Percentiles rank a stretch among this genome's conserved stretches.
These are phyloP conservation scores for Antechinus flavipes DNA, from an alignment of 2,113 vertebrate species.

Conservation along the genomic window DNA sequence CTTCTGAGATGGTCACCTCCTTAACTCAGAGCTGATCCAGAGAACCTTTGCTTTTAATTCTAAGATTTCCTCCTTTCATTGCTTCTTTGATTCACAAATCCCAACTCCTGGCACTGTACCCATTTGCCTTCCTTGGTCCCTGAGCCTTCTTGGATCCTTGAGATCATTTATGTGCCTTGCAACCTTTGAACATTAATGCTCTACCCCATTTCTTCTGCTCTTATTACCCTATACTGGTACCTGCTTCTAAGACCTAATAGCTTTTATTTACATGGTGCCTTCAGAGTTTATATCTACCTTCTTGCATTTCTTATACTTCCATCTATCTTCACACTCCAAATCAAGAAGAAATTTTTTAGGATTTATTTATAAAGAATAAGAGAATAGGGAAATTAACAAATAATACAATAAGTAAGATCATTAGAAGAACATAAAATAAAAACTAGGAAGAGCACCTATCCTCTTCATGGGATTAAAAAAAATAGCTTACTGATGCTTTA, in stretches of 20 bases:
- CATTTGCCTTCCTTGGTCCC: background rate
- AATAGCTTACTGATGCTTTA: background rate
- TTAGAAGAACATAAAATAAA: background rate
- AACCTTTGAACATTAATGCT: background rate
- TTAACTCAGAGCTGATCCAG: background rate
- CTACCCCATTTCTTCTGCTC: background rate
- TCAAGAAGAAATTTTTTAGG: background rate
- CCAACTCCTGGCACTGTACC: background rate
- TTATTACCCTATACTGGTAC: background rate
- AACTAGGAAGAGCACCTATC: background rate
- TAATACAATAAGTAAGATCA: background rate
- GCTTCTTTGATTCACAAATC: background rate
- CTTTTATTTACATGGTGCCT: background rate
- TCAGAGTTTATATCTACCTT: background rate
- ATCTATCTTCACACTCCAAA: background rate
- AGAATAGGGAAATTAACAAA: background rate
- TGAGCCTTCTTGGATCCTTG: background rate
- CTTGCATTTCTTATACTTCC: background rate
- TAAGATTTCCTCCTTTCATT: background rate
- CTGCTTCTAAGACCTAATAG: background rate
- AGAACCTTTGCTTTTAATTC: background rate
- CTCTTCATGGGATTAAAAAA: background rate
- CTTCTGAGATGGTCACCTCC: background rate
- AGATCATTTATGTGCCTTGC: background rate
- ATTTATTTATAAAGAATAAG: background rate